These are phyloP conservation scores for Danionella dracula DNA, from an alignment of 2,797 vertebrate genomes.

Conservation along the genomic window DNA sequence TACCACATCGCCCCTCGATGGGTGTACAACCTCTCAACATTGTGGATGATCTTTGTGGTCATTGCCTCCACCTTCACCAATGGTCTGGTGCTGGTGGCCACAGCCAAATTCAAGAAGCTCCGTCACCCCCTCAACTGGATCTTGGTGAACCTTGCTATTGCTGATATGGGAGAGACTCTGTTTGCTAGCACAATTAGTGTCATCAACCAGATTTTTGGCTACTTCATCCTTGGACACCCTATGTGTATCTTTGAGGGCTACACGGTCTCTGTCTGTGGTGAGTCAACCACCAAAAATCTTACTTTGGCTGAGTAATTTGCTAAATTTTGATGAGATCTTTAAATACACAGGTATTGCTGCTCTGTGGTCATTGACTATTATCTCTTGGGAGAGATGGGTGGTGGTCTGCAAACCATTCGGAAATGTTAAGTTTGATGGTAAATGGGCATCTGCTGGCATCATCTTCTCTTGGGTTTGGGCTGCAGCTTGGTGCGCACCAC, in stretches of 20 bases:
- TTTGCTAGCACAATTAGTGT: constrained; percentile 86
- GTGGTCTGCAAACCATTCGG: constrained; percentile 91
- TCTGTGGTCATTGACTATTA: constrained; percentile 84
- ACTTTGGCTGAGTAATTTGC: background rate
- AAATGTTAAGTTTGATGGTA: constrained; percentile 82
- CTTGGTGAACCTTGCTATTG: constrained; percentile 84
- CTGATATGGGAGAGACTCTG: constrained; percentile 82
- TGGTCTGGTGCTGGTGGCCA: constrained; percentile 82
- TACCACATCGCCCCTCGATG: constrained; percentile 86
- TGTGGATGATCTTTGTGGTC: constrained; percentile 84
- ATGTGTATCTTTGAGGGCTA: constrained; percentile 83
- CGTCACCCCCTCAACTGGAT: constrained; percentile 91
- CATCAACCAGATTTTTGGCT: constrained; percentile 79
- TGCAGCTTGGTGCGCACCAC: constrained; percentile 72
- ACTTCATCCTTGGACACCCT: constrained; percentile 84
- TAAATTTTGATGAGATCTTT: background rate
- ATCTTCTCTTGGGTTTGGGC: constrained; percentile 80
- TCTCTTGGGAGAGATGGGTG: constrained; percentile 89
- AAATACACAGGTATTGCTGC: constrained; percentile 70
- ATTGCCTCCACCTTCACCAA: constrained; percentile 76
- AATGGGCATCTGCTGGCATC: constrained; percentile 74
- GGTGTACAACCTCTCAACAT: constrained; percentile 72
- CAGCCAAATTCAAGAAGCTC: constrained; percentile 84
- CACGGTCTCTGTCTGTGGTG: constrained; percentile 77
- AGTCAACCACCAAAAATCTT: constrained; percentile 41